These are phyloP conservation scores for Tenualosa thibaudeaui DNA, from an alignment of 2,797 vertebrate species.

Conservation along the genomic window DNA sequence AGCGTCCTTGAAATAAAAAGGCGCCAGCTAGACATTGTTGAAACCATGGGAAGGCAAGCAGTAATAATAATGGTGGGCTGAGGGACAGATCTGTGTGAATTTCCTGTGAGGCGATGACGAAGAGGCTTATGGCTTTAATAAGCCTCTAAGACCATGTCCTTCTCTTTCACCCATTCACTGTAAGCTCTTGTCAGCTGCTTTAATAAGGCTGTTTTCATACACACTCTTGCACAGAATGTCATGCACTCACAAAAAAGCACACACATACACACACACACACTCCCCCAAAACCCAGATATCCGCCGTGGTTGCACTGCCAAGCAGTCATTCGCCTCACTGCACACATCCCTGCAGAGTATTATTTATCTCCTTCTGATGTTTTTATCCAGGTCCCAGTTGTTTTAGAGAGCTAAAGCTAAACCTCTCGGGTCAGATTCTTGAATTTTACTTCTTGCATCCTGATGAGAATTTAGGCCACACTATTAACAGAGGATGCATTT, in stretches of 20 bases:
- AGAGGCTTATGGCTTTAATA: slow-evolving; percentile 42
- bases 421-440: slow-evolving; percentile 19
- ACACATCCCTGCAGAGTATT: slow-evolving; percentile 24
- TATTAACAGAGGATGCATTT: not conserved
- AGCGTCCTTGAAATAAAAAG: slow-evolving; percentile 27
- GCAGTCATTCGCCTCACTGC: slow-evolving; percentile 22
- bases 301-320: slow-evolving; percentile 42
- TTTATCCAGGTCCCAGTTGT: slow-evolving; percentile 42
- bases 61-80: slow-evolving; percentile 24
- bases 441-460: not conserved
- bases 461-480: slow-evolving; percentile 12
- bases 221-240: slow-evolving; percentile 6
- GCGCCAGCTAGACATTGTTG: slow-evolving; percentile 21
- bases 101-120: slow-evolving; percentile 38
- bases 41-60: slow-evolving; percentile 31
- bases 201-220: slow-evolving; percentile 36
- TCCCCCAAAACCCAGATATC: slow-evolving; percentile 11
- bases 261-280: slow-evolving; percentile 21
- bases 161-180: slow-evolving; percentile 32
- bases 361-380: slow-evolving; percentile 34
- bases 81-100: slow-evolving; percentile 26
- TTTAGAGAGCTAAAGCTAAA: slow-evolving; percentile 16
- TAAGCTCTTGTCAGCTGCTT: slow-evolving; percentile 37
- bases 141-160: slow-evolving; percentile 40
- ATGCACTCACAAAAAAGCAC: not conserved